A percentile compares a stretch with the other conserved stretches of the same genome.
These are phyloP conservation scores for Bombus turneri DNA, from an alignment of 1,140 invertebrate genomes.

Conservation along the genomic window DNA sequence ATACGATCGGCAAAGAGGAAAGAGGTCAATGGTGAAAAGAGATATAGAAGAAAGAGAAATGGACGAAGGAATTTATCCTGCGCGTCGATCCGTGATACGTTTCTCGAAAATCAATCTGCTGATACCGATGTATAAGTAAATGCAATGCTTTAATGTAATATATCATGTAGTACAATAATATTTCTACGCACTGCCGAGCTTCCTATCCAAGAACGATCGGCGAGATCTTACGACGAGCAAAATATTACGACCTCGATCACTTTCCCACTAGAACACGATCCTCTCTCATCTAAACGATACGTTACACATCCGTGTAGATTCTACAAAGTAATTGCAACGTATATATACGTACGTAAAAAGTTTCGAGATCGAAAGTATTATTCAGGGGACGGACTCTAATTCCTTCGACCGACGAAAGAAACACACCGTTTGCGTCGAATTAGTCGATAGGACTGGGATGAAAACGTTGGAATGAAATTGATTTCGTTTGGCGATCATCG, in stretches of 20 bases:
- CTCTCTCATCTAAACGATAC: neutral
- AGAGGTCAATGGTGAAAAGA: neutral
- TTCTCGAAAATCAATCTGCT: slow-evolving; percentile 45
- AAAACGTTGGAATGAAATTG: neutral
- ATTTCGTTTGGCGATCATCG: neutral
- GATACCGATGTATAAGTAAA: slow-evolving; percentile 65
- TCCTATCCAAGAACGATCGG: slow-evolving; percentile 42
- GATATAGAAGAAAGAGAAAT: neutral
- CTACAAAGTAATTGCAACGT: neutral
- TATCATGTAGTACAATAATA: slow-evolving; percentile 65
- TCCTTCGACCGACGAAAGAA: neutral
- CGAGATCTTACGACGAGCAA: neutral
- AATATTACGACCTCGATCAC: neutral
- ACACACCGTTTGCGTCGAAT: neutral
- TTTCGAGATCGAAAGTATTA: neutral
- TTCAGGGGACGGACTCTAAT: neutral
- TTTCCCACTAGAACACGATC: too few relatives aligned
- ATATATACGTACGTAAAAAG: too few relatives aligned
- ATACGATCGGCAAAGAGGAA: neutral
- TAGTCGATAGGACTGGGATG: neutral
- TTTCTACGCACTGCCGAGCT: slow-evolving; percentile 51
- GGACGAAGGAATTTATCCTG: neutral
- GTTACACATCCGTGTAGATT: neutral
- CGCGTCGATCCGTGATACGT: slow-evolving; percentile 41
- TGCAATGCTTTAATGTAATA: slow-evolving; percentile 61